Conservation (phyloP, 2,113 vertebrate genomes). For the Oreocharis arfaki region DNA sequence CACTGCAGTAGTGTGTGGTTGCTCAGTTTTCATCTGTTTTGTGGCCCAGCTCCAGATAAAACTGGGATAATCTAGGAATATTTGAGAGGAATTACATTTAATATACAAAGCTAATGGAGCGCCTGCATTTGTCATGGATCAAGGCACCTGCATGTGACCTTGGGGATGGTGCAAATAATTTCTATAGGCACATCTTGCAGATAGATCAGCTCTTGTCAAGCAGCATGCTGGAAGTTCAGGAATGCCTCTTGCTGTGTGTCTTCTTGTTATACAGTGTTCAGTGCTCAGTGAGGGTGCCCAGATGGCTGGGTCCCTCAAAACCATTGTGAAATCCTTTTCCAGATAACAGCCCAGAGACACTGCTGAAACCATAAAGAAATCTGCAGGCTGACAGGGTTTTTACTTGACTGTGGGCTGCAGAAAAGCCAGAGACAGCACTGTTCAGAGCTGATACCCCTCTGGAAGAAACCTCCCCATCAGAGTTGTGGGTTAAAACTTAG, state of each 20-base stretch:
- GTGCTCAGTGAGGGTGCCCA: background rate
- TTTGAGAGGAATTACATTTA: background rate
- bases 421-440: background rate
- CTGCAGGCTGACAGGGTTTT: background rate
- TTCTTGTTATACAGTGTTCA: background rate
- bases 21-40: background rate
- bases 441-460: background rate
- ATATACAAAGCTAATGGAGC: rapidly evolving
- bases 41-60: background rate
- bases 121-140: background rate
- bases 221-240: background rate
- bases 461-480: background rate
- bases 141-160: background rate
- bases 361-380: background rate
- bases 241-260: background rate
- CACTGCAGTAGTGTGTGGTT: background rate
- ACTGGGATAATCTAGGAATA: background rate
- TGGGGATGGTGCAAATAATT: rapidly evolving
- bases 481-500: background rate
- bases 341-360: rapidly evolving
- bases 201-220: background rate
- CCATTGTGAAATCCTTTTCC: background rate
- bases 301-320: background rate
- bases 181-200: background rate
- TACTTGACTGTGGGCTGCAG: background rate